A percentile compares a stretch with the other conserved stretches of the same genome.
These are phyloP conservation scores for Trichechus manatus DNA, from an alignment of 2,113 vertebrate species.

Conservation along the genomic window DNA sequence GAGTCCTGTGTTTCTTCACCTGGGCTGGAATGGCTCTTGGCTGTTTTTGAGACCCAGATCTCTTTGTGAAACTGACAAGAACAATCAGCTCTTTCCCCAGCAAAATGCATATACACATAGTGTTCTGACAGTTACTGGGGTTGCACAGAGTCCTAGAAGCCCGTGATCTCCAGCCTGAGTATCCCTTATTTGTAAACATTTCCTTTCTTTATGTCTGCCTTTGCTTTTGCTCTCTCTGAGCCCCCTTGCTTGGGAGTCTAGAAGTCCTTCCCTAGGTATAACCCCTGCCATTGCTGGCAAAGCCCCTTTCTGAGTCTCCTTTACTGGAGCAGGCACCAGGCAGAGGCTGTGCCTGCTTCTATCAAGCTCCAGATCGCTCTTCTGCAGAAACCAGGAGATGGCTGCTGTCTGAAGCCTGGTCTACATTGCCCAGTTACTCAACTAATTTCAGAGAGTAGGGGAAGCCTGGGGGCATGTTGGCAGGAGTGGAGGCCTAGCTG, in stretches of 20 bases:
- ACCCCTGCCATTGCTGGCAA: background rate
- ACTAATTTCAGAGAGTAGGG: constrained; percentile 40
- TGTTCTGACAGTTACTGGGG: background rate
- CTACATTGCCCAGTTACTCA: constrained; percentile 55
- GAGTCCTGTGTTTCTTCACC: background rate
- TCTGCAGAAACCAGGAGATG: constrained; percentile 7
- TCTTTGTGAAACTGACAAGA: constrained; percentile 49
- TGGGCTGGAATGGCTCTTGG: background rate
- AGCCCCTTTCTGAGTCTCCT: background rate
- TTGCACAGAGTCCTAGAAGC: background rate
- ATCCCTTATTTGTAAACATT: background rate
- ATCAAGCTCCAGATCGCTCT: background rate
- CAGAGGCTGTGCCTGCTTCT: background rate
- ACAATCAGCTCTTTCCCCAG: background rate
- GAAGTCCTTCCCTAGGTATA: background rate
- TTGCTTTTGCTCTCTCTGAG: background rate
- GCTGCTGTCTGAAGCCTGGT: constrained; percentile 51
- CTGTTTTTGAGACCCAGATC: background rate
- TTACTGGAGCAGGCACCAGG: background rate
- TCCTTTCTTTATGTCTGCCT: constrained; percentile 6
- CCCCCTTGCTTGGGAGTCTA: background rate
- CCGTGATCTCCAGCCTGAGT: background rate
- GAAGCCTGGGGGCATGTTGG: constrained; percentile 33
- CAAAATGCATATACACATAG: background rate
- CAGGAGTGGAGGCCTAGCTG: constrained; percentile 29